phyloP scores from a whole-genome alignment of 2,888 invertebrate genomes.

The Tenthredo amoena region DNA sequence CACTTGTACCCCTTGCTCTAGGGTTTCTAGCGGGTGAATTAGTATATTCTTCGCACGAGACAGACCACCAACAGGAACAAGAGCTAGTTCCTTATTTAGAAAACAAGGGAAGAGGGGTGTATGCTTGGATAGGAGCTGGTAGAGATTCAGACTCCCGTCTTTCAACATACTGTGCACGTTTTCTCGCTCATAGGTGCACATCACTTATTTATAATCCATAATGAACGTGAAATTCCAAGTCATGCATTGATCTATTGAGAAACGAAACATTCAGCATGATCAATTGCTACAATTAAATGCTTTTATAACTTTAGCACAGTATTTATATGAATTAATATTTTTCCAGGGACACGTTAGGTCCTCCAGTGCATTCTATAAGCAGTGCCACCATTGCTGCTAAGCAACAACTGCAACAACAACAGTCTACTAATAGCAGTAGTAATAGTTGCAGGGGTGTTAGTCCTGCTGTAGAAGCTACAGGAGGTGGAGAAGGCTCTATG shows the following conservation, averaged over 20 bases:
- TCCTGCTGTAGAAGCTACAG: constrained; percentile 68
- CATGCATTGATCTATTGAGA: neutral
- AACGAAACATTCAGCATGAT: neutral
- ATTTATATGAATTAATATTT: constrained; percentile 48
- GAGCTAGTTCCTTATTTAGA: constrained; percentile 76
- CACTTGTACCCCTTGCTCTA: constrained; percentile 72
- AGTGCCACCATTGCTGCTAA: constrained; percentile 56
- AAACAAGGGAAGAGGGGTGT: constrained; percentile 79
- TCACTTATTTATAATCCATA: neutral
- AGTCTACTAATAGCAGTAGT: constrained; percentile 55
- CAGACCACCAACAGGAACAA: constrained; percentile 67
- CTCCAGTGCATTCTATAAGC: constrained; percentile 61
- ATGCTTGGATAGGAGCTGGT: constrained; percentile 97
- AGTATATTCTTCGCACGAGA: constrained; percentile 68
- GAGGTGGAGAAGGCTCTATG: constrained; percentile 67
- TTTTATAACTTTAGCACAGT: neutral
- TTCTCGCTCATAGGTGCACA: constrained; percentile 83
- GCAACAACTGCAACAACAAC: constrained; percentile 59
- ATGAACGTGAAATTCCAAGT: neutral
- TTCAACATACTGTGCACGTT: constrained; percentile 87
- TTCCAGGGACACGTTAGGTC: constrained; percentile 70
- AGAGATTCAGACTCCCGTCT: constrained; percentile 92
- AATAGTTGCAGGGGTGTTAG: constrained; percentile 64
- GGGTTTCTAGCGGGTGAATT: constrained; percentile 75
- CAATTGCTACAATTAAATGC: constrained; percentile 1